Evolutionary conservation across 2,888 invertebrate species (phyloP), one percentile per base, ranked within the genome.

Genomic region (Pammene fasciana): DNA sequence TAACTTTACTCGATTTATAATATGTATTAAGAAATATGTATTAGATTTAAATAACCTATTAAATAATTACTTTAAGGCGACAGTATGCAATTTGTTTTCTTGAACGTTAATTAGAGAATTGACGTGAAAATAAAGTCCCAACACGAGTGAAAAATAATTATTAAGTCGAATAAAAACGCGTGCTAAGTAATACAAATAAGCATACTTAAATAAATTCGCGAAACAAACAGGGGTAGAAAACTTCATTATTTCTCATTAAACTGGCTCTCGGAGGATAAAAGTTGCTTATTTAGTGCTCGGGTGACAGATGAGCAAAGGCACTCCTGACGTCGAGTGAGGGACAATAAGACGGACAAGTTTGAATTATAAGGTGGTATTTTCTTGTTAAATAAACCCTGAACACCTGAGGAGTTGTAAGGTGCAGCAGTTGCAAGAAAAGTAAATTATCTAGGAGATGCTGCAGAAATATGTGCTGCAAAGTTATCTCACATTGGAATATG

Each of bases 201-300:
- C 45, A 80, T 83, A 87, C 86, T 89, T 86, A 86, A 83, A 87
- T 86, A 86, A 83, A 87, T 85, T 88, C 87, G 87, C 86, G 88
- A 88, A 90, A 89, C 86, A 87, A 81, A 72, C 73, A 80, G 80
- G 81, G 87, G 87, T 81, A 81, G 84, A 82, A 75, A 82, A 87
- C 87, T 88, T 90, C 90, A 92, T 92, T 90, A 89, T 79, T 91
- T 86, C 85, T 90, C 88, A 90, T 92, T 92, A 90, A 87, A 89
- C 87, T 82, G 84, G 82, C 86, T 79, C 86, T 86, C 82, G 80
- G 82, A 82, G 86, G 84, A 86, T 86, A 84, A 86, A 88, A 88
- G 86, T 88, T 88, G 85, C 85, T 90, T 89, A 86, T 89, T 87
- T 86, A 87, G 88, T 85, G 82, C 75, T 80, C 79, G 77, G 77